Evolutionary conservation across 2,113 vertebrate genomes (phyloP), one percentile per base, ranked within the genome.

Genomic region (Hypocryptadius cinnamomeus): DNA sequence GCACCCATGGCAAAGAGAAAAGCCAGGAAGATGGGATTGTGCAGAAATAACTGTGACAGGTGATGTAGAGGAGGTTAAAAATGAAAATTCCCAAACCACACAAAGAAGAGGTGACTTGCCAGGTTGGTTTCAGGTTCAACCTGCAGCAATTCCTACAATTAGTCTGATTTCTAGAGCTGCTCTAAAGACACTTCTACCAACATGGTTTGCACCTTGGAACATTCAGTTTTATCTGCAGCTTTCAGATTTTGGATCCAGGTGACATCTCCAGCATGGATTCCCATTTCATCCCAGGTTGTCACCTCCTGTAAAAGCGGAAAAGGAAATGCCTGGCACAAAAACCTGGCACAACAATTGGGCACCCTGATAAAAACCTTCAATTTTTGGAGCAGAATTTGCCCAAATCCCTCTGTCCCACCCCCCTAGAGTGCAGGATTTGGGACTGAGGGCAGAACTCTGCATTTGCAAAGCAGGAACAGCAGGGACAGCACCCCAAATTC

Each of bases 171-270:
- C 21, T 2, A 16, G 27, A 45, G 18, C 33, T 48, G 53, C 23
- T 53, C 61, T 33, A 8, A 79, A 72, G 48, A 39, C 44, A 28
- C 20, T 42, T 71, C 69, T 30, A 56, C 44, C 56, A 64, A 5
- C 15, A 3, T 1, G 4, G 21, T 8, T 19, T 60, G 4, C 18
- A 21, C 2, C 11, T 30, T 37, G 6, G 45, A 57, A 60, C 0
- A 1, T 25, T 8, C 25, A n/a, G 10, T 42, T 84, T 79, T 66
- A 23, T 7, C 24, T 54, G 23, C 54, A 77, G 0, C 13, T 30
- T 48, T 30, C 42, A n/a, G 50, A 33, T 35, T 87, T 72, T 5
- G 56, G 16, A 27, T 47, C 28, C n/a, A 23, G 8, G 33, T 50
- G 81, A 35, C 25, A 35, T 47, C 14, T 45, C 50, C 35, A 39